Evolutionary conservation across 2,113 vertebrate species (phyloP).

Genomic region (Podarcis muralis): DNA sequence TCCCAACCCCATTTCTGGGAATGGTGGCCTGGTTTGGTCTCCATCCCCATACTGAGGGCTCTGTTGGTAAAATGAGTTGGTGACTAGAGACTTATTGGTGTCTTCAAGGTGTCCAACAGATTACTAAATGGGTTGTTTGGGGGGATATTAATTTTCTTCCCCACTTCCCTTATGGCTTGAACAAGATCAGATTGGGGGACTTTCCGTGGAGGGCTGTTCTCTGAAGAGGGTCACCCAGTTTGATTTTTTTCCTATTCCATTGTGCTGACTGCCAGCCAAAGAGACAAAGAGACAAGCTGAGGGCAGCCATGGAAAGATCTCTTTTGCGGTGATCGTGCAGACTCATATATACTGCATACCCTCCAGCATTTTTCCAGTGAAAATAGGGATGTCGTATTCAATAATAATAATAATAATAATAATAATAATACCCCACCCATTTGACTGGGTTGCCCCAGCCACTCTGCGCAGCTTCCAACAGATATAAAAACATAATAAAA

Average conservation of each 20-base stretch:
- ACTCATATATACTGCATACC: background rate
- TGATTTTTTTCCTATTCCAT: background rate
- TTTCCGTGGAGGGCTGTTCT: background rate
- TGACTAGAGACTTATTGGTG: background rate
- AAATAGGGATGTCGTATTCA: too few relatives aligned
- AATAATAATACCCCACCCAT: too few relatives aligned
- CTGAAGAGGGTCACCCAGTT: background rate
- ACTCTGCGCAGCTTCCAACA: too few relatives aligned
- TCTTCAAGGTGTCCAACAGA: background rate
- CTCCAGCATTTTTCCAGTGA: too few relatives aligned
- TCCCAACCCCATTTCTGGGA: background rate
- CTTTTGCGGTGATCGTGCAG: background rate
- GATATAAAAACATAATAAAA: too few relatives aligned
- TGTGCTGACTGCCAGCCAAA: background rate
- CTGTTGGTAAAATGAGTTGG: background rate
- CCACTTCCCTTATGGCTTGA: background rate
- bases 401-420: too few relatives aligned
- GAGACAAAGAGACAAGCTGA: background rate
- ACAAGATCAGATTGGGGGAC: too few relatives aligned
- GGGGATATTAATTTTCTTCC: background rate
- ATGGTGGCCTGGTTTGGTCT: background rate
- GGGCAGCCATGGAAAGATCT: background rate
- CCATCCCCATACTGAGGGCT: background rate
- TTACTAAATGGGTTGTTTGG: background rate
- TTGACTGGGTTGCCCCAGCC: too few relatives aligned